These are phyloP conservation scores for Zosterops japonicus DNA, from an alignment of 2,113 vertebrate genomes.

Conservation along the genomic window DNA sequence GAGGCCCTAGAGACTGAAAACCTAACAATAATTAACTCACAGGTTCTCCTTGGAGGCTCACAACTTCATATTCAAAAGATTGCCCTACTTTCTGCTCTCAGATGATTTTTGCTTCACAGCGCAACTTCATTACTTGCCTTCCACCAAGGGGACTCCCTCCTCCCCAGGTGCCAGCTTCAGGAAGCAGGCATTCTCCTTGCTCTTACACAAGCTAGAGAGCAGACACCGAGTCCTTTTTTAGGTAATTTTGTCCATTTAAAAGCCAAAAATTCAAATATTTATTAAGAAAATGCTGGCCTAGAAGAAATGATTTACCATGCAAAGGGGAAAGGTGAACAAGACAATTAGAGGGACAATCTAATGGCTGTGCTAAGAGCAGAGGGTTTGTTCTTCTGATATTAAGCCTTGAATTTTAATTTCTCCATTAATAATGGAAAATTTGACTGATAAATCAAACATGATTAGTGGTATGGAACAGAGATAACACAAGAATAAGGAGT, in stretches of 20 bases:
- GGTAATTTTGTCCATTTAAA: neutral
- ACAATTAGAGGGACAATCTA: neutral
- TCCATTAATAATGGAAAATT: constrained; percentile 28
- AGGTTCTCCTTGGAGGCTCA: neutral
- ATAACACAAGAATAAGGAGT: constrained; percentile 5
- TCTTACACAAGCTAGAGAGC: neutral
- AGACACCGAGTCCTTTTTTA: neutral
- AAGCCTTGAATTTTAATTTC: constrained; percentile 23
- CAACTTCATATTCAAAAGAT: neutral
- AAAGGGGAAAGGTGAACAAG: neutral
- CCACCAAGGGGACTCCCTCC: neutral
- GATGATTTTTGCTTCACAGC: neutral
- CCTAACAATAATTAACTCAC: constrained; percentile 33
- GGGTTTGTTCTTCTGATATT: constrained; percentile 29
- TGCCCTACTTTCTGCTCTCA: constrained; percentile 44
- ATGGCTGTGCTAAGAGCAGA: neutral
- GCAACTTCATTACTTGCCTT: neutral
- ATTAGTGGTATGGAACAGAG: neutral
- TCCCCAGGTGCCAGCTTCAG: neutral
- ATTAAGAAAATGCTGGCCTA: neutral
- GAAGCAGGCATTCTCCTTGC: neutral
- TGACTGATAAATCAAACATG: constrained; percentile 16
- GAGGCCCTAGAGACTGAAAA: neutral
- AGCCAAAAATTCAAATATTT: neutral
- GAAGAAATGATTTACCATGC: neutral